Conservation (phyloP, 2,113 vertebrate genomes). For the Loxodonta africana region DNA sequence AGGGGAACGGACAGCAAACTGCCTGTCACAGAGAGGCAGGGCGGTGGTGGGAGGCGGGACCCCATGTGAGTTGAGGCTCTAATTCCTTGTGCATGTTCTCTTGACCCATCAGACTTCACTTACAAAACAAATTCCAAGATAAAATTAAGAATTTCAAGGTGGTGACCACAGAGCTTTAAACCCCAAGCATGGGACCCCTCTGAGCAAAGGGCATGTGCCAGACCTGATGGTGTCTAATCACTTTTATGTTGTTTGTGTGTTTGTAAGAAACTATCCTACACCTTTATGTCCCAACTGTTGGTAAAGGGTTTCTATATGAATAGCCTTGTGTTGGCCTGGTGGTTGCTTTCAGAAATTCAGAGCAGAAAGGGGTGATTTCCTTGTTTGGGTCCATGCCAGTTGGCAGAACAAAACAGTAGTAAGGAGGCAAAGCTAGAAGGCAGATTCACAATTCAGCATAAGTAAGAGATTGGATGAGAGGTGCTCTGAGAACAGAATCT, state of each 20-base stretch:
- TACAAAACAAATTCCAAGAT: conserved; percentile 1
- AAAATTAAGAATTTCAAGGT: not conserved
- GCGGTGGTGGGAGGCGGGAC: not conserved
- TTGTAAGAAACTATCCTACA: not conserved
- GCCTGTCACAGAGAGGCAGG: not conserved
- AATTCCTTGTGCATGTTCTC: too few species aligned
- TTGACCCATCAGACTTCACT: not conserved
- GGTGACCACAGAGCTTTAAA: not conserved
- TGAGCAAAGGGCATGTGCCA: not conserved
- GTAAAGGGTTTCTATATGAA: not conserved
- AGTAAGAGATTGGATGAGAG: conserved; percentile 34
- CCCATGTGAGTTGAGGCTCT: not conserved
- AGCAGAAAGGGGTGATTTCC: conserved; percentile 36
- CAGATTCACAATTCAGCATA: conserved; percentile 49
- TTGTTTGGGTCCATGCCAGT: not conserved
- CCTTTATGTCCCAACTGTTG: conserved; percentile 9
- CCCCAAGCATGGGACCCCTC: not conserved
- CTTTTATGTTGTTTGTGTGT: not conserved
- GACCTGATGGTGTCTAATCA: not conserved
- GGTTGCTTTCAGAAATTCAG: conserved; percentile 50
- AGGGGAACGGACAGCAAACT: not conserved
- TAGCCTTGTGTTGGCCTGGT: not conserved
- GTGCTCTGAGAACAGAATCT: conserved; percentile 14
- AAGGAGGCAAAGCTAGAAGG: conserved; percentile 3
- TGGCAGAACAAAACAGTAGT: conserved; percentile 42